phyloP scores from a whole-genome alignment of 2,113 vertebrate genomes.

The Arenaria interpres region DNA sequence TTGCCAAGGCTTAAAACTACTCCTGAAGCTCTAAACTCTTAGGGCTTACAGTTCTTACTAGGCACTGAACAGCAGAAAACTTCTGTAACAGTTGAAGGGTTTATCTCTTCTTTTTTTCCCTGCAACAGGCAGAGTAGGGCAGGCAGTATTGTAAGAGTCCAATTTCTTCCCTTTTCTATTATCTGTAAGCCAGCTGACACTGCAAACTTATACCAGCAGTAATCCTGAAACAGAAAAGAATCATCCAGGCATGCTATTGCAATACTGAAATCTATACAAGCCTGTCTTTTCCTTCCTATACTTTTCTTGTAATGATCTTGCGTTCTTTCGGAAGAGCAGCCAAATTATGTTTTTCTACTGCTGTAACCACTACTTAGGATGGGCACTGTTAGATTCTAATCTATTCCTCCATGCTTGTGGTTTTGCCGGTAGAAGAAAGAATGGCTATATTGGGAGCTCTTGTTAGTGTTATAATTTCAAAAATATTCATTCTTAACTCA shows the following conservation, averaged over 20 bases:
- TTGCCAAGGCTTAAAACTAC: neutral
- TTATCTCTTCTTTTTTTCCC: neutral
- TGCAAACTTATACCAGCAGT: neutral
- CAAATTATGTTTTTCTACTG: neutral
- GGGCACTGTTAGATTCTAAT: neutral
- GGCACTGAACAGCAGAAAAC: neutral
- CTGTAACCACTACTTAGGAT: neutral
- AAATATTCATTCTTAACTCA: neutral
- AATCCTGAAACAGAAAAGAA: slow-evolving; percentile 31
- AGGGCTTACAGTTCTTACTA: neutral
- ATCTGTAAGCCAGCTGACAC: neutral
- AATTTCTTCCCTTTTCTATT: slow-evolving; percentile 11
- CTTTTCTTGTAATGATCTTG: neutral
- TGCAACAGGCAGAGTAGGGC: neutral
- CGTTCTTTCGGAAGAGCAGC: neutral
- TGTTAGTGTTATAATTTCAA: neutral
- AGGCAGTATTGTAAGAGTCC: neutral
- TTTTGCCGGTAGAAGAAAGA: neutral
- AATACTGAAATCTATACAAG: neutral
- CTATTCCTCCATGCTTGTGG: neutral
- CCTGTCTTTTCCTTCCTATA: neutral
- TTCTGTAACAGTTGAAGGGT: neutral
- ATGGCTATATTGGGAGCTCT: neutral
- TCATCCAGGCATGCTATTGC: neutral
- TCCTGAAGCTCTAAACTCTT: neutral